These are phyloP conservation scores for Leptopilina clavipes DNA, from an alignment of 1,140 invertebrate genomes.

Conservation along the genomic window DNA sequence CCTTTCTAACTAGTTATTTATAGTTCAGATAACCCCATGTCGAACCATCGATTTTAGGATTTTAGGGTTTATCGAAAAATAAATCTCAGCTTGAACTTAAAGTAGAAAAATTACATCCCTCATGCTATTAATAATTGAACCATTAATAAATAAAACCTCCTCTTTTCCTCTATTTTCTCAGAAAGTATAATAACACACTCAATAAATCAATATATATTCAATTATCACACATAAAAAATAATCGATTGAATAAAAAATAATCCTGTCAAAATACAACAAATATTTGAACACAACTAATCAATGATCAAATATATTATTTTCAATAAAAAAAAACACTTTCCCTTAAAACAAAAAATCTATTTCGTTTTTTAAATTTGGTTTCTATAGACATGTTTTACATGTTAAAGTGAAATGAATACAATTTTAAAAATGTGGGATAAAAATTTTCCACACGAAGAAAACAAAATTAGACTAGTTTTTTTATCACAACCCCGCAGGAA, in stretches of 20 bases:
- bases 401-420: not conserved
- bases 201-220: too few species aligned
- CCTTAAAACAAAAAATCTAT: too few species aligned
- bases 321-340: too few species aligned
- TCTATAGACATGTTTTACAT: too few species aligned
- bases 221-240: too few species aligned
- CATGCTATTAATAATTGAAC: not conserved
- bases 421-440: not conserved
- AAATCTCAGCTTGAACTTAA: not conserved
- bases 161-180: too few species aligned
- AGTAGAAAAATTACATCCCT: conserved; percentile 13
- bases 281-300: too few species aligned
- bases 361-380: too few species aligned
- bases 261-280: too few species aligned
- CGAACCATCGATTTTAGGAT: conserved; percentile 27
- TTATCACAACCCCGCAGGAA: not conserved
- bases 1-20: conserved; percentile 19
- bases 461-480: not conserved
- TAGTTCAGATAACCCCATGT: conserved; percentile 15
- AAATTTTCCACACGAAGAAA: not conserved
- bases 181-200: too few species aligned
- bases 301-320: too few species aligned
- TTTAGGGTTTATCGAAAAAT: conserved; percentile 20
- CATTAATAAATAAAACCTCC: not conserved
- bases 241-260: too few species aligned